Evolutionary conservation across 2,888 invertebrate genomes (phyloP).

Genomic region (Iphiclides podalirius): DNA sequence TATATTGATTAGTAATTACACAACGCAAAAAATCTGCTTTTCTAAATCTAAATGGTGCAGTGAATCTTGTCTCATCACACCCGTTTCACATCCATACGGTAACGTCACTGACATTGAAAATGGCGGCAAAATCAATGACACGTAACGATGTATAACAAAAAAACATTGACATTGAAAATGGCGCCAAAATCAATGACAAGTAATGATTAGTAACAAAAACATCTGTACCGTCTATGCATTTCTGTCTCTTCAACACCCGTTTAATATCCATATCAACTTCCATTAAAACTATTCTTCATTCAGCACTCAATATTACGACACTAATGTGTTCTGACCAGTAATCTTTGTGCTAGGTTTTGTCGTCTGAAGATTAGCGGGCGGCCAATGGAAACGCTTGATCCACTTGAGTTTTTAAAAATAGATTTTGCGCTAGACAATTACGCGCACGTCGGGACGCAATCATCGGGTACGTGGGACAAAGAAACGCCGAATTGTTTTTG

Average conservation of each 20-base stretch:
- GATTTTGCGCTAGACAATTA: conserved; percentile 7
- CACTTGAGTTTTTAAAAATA: conserved; percentile 16
- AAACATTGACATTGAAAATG: conserved; percentile 1
- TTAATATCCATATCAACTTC: conserved; percentile 23
- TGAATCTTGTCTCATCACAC: too few species aligned
- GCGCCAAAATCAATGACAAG: conserved; percentile 3
- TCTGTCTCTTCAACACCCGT: conserved; percentile 29
- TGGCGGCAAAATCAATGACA: too few species aligned
- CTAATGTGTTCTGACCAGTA: conserved; percentile 1
- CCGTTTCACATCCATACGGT: too few species aligned
- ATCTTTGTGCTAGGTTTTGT: conserved; percentile 15
- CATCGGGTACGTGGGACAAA: conserved; percentile 6
- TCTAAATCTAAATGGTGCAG: too few species aligned
- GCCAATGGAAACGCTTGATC: background rate
- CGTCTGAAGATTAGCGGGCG: background rate
- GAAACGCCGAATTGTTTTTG: background rate
- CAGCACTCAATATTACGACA: conserved; percentile 8
- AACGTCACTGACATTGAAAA: too few species aligned
- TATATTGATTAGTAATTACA: too few species aligned
- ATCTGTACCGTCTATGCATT: conserved; percentile 28
- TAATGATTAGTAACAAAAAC: conserved; percentile 12
- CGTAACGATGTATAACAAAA: background rate
- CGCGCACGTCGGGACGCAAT: conserved; percentile 6
- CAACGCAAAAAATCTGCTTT: too few species aligned
- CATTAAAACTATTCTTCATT: conserved; percentile 14